These are phyloP conservation scores for Drosophila oshimai DNA, from an alignment of 1,140 invertebrate genomes.

Conservation along the genomic window DNA sequence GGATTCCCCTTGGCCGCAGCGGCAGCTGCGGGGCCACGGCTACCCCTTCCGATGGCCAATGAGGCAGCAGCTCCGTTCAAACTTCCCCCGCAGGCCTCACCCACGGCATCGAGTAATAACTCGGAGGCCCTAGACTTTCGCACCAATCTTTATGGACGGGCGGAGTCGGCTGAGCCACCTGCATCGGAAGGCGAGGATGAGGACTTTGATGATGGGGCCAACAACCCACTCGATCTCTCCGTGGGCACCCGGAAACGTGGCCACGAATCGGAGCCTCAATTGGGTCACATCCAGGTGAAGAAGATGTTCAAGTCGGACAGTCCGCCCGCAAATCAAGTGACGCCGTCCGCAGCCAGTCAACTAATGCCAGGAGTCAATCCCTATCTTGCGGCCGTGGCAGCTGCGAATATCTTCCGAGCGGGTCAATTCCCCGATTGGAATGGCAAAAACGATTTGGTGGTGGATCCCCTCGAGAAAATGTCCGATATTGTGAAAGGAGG, in stretches of 20 bases:
- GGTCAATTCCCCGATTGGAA: constrained; percentile 88
- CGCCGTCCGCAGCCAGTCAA: constrained; percentile 86
- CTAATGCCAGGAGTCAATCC: constrained; percentile 90
- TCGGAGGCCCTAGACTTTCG: constrained; percentile 78
- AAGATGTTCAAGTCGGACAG: constrained; percentile 83
- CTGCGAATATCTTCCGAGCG: constrained; percentile 89
- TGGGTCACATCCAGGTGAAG: constrained; percentile 78
- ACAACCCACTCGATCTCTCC: constrained; percentile 89
- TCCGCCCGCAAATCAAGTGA: constrained; percentile 86
- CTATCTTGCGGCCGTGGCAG: constrained; percentile 90
- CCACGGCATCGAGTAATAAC: constrained; percentile 72
- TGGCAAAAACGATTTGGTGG: constrained; percentile 89
- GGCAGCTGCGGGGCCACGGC: constrained; percentile 83
- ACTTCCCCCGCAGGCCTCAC: constrained; percentile 82
- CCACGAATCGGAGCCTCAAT: constrained; percentile 65
- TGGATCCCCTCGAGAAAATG: constrained; percentile 95
- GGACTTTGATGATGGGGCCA: constrained; percentile 70
- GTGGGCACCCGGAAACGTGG: constrained; percentile 89
- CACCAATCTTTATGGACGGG: constrained; percentile 66
- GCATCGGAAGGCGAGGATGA: constrained; percentile 84
- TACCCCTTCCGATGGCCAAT: constrained; percentile 85
- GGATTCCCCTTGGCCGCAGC: constrained; percentile 87
- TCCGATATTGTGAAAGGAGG: constrained; percentile 87
- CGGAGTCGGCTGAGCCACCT: constrained; percentile 68
- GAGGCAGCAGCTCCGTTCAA: constrained; percentile 73